Evolutionary conservation across 2,113 vertebrate genomes (phyloP), one percentile per base, ranked within the genome.

Genomic region (Suncus etruscus): DNA sequence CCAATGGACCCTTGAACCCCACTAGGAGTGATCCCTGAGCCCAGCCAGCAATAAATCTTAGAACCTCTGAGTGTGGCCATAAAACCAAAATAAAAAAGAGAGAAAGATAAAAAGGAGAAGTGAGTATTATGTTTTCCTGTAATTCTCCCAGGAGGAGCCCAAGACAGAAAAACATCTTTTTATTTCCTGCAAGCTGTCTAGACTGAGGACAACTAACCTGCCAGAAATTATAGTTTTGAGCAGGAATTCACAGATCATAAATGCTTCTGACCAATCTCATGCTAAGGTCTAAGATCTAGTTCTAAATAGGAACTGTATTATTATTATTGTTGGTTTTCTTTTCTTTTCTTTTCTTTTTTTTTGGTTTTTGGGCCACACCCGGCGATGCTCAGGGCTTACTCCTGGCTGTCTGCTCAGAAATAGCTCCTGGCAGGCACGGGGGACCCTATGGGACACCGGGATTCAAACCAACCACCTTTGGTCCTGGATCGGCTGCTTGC

Each of bases 121-220:
- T n/a, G 11, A 86, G 31, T 48, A 25, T 32, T 27, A 29, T 48
- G 65, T 54, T 81, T 63, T 89, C 22, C 32, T 47, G 51, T 75
- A 65, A 51, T 70, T 93, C 48, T 15, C 29, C 8, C 39, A 27
- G n/a, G 16, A 72, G 72, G 61, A 86, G 32, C 16, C 68, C 84
- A 73, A 77, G 39, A 54, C 51, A 12, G 24, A 70, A 83, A 86
- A 80, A 80, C 50, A 27, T 47, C 31, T 77, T 15, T 39, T 27
- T 80, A 45, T 50, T 89, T 66, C 87, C 39, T 47, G 79, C 81
- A 82, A 89, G 50, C 32, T 85, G 63, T 81, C 54, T 75, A 90
- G 50, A 89, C 74, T 39, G 39, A 81, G 11, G 51, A 54, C 18
- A 66, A 31, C 81, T 45, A 73, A 89, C 18, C 10, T 86, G 68